Percentiles rank a stretch among this genome's conserved stretches.
Conservation (phyloP, 2,113 vertebrate genomes). For the Gobiocypris rarus region DNA sequence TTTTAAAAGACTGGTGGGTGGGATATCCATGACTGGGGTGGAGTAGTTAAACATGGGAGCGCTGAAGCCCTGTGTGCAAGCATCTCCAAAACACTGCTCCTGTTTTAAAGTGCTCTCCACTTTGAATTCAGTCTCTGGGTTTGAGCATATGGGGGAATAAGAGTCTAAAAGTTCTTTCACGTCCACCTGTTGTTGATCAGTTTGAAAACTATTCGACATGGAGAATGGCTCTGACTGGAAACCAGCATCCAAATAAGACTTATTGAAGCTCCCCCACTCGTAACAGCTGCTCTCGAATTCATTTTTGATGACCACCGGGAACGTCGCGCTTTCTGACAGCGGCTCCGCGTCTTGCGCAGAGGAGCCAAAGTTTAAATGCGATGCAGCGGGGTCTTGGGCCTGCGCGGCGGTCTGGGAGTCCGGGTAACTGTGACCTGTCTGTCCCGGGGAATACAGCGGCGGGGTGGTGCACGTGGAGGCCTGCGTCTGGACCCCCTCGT, state of each 20-base stretch:
- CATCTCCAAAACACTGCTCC: slow-evolving; percentile 78
- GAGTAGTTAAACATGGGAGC: slow-evolving; percentile 74
- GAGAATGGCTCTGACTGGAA: slow-evolving; percentile 82
- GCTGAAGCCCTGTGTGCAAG: slow-evolving; percentile 76
- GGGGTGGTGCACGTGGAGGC: slow-evolving; percentile 67
- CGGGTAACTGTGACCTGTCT: slow-evolving; percentile 74
- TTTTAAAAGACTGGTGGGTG: slow-evolving; percentile 70
- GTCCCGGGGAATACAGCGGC: slow-evolving; percentile 73
- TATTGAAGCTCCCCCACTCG: slow-evolving; percentile 85
- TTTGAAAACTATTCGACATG: slow-evolving; percentile 76
- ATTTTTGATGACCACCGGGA: slow-evolving; percentile 84
- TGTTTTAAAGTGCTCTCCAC: slow-evolving; percentile 78
- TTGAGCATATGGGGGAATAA: slow-evolving; percentile 74
- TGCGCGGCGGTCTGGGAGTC: slow-evolving; percentile 73
- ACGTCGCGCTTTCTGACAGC: slow-evolving; percentile 81
- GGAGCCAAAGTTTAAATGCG: slow-evolving; percentile 74
- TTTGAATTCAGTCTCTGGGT: slow-evolving; percentile 79
- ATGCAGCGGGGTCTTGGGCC: slow-evolving; percentile 70
- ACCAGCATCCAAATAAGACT: slow-evolving; percentile 75
- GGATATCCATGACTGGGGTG: slow-evolving; percentile 72
- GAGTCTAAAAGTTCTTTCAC: slow-evolving; percentile 82
- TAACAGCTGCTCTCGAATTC: slow-evolving; percentile 85
- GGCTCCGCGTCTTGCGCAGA: slow-evolving; percentile 81
- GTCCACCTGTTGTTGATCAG: slow-evolving; percentile 78
- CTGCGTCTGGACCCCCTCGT: slow-evolving; percentile 76